Percentiles rank a stretch among this genome's conserved stretches.
phyloP scores from a whole-genome alignment of 2,113 vertebrate genomes.

The Myocastor coypus region DNA sequence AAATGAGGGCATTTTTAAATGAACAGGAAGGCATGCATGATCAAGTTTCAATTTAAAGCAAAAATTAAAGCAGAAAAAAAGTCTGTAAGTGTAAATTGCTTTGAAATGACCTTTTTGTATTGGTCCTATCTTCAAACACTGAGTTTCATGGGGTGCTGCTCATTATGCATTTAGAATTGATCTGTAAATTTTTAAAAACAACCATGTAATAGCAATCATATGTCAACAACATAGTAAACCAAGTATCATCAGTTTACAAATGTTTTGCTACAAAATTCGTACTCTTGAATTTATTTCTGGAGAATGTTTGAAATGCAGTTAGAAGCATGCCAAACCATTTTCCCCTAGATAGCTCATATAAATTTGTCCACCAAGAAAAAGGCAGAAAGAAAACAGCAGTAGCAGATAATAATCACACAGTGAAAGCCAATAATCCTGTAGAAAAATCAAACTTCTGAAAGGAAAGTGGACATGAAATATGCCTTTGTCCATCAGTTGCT shows the following conservation, averaged over 20 bases:
- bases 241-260: neutral
- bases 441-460: constrained; percentile 57
- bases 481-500: neutral
- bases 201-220: constrained; percentile 21
- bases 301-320: constrained; percentile 23
- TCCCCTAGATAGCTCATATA: constrained; percentile 44
- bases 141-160: constrained; percentile 60
- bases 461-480: constrained; percentile 52
- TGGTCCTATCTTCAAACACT: constrained; percentile 3
- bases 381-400: constrained; percentile 15
- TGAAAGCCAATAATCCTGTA: neutral
- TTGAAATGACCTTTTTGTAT: constrained; percentile 64
- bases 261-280: neutral
- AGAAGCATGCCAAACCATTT: neutral
- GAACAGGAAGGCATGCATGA: constrained; percentile 59
- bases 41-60: constrained; percentile 70
- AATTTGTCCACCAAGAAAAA: constrained; percentile 64
- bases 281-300: neutral
- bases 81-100: constrained; percentile 49
- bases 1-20: constrained; percentile 55
- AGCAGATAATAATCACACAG: constrained; percentile 22
- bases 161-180: constrained; percentile 7
- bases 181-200: constrained; percentile 62
- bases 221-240: constrained; percentile 53
- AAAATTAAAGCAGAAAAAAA: constrained; percentile 69